Evolutionary conservation across 2,113 vertebrate species (phyloP), one percentile per base, ranked within the genome.

Genomic region (Nibea coibor): DNA sequence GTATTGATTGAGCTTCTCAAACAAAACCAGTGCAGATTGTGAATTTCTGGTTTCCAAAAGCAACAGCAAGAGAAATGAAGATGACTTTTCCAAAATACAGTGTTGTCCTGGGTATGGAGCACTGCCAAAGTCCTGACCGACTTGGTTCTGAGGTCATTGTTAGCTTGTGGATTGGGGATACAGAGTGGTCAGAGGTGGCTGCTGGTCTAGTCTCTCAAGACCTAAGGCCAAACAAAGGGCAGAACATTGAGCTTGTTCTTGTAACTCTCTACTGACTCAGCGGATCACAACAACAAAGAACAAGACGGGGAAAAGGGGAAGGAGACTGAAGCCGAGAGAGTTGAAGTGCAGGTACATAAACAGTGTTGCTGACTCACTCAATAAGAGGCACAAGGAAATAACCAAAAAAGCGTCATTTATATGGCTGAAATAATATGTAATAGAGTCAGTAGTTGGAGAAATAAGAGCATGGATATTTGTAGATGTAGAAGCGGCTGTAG

Each of bases 161-260:
- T 57, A 56, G 39, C 67, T 64, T 3, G 31, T 72, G 67, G 4
- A 50, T 24, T 28, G 20, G 58, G 78, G 61, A 28, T 50, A 35
- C n/a, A 39, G 19, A 66, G 57, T 16, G 53, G 83, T 88, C 80
- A 81, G 72, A 88, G 72, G 82, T 87, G 75, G 10, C 84, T 84
- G 69, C 72, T 35, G 68, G 45, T 65, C 71, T 17, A 0, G 64
- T 78, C 72, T 83, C 75, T 47, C 42, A 10, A 35, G 85, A 78
- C 72, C 10, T 24, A 19, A 72, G 70, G 51, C 73, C 81, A 80
- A 15, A 80, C 22, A 78, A 70, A 84, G 77, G 69, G 74, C 72
- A 77, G 31, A 73, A 75, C 67, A 78, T 4, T 50, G 69, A 87
- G 57, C 47, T 43, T 65, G 80, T n/a, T 86, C 59, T 48, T 69